Conservation (phyloP, 2,888 invertebrate species). For the Machimus rusticus region DNA sequence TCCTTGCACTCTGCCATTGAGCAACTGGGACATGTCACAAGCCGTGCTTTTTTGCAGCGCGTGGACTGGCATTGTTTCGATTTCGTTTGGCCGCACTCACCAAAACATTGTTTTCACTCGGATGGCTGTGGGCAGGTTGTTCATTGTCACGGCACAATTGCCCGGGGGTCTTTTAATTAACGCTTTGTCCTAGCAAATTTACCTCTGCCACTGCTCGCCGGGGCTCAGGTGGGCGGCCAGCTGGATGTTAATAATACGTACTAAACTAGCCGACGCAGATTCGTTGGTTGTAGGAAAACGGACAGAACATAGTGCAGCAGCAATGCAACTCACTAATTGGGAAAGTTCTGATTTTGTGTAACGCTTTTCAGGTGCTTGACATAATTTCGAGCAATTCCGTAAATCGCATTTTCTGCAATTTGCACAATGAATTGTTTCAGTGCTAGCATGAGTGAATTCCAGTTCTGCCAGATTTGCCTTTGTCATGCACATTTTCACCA, state of each 20-base stretch:
- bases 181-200: conserved; percentile 5
- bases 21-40: conserved; percentile 25
- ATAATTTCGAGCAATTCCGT: neutral
- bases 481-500: neutral
- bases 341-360: neutral
- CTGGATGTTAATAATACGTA: neutral
- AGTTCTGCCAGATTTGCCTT: neutral
- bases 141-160: conserved; percentile 13
- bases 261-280: neutral
- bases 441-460: neutral
- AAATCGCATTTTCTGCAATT: neutral
- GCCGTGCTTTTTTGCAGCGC: neutral
- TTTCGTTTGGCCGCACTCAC: neutral
- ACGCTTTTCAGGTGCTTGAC: neutral
- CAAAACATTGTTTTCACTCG: neutral
- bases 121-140: neutral
- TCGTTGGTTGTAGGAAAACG: neutral
- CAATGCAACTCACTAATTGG: neutral
- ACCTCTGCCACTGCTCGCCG: neutral
- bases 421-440: neutral
- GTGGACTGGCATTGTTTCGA: neutral
- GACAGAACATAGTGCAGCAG: neutral
- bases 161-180: conserved; percentile 1
- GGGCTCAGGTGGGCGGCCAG: neutral
- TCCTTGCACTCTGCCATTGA: conserved; percentile 3